These are phyloP conservation scores for Chionoecetes opilio DNA, from an alignment of 1,140 invertebrate genomes.

Conservation along the genomic window DNA sequence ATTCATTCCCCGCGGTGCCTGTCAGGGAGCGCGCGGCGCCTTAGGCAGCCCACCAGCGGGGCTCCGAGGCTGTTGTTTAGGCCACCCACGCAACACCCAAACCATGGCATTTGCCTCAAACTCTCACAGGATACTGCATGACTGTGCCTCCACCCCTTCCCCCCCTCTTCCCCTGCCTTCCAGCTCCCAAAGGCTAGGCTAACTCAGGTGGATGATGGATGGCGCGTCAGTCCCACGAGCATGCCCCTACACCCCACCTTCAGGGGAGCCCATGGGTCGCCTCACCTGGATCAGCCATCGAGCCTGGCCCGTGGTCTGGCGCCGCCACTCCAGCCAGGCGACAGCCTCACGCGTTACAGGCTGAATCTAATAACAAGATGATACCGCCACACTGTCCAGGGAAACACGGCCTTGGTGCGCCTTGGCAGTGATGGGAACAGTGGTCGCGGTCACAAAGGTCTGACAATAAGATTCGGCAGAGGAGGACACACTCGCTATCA, in stretches of 20 bases:
- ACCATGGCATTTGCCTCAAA: too few relatives aligned
- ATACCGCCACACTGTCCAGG: neutral
- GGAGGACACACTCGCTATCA: neutral
- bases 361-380: neutral
- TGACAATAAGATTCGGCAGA: too few relatives aligned
- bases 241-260: neutral
- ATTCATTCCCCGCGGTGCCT: neutral
- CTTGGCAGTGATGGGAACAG: neutral
- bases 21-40: neutral
- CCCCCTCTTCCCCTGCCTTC: neutral
- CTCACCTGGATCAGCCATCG: neutral
- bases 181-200: neutral
- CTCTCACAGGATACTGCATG: too few relatives aligned
- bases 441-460: neutral
- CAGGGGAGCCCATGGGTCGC: neutral
- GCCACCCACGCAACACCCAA: neutral
- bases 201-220: constrained; percentile 15
- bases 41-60: neutral
- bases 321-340: neutral
- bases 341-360: neutral
- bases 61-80: too few relatives aligned
- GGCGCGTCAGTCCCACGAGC: neutral
- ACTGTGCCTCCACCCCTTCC: neutral
- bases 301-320: neutral
- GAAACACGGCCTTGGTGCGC: neutral